phyloP scores from a whole-genome alignment of 2,113 vertebrate genomes.

The Heptranchias perlo region DNA sequence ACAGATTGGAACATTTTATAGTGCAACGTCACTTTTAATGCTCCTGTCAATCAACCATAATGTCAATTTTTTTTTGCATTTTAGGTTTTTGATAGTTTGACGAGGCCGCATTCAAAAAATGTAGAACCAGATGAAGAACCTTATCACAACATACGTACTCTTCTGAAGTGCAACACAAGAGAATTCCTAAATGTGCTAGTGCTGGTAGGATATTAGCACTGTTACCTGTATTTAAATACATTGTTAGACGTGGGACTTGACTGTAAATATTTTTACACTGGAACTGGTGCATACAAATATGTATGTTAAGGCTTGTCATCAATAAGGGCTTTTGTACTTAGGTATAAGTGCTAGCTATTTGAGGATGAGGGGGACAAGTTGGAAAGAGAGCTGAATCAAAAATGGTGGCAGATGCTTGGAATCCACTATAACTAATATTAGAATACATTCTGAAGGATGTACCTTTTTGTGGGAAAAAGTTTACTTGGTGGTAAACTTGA shows the following conservation, averaged over 20 bases:
- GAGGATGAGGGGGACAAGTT: no score
- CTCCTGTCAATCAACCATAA: background rate
- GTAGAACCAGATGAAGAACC: slow-evolving; percentile 27
- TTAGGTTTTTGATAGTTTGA: slow-evolving; percentile 41
- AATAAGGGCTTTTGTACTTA: no score
- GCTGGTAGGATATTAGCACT: slow-evolving; percentile 26
- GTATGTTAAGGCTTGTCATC: no score
- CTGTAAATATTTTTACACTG: background rate
- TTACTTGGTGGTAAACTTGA: no score
- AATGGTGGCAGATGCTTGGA: no score
- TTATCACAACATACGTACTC: slow-evolving; percentile 38
- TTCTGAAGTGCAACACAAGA: slow-evolving; percentile 41
- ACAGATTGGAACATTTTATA: background rate
- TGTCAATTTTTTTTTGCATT: background rate
- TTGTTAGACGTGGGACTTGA: background rate
- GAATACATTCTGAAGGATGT: no score
- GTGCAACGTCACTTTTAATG: background rate
- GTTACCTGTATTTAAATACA: background rate
- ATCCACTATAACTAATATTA: no score
- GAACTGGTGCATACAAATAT: background rate
- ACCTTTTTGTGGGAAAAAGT: no score
- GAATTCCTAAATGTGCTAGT: slow-evolving; percentile 43
- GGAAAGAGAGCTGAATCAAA: no score
- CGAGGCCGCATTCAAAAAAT: slow-evolving; percentile 27
- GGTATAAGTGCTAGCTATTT: no score